Conservation (phyloP, 2,113 vertebrate species). For the rabbit (Oryctolagus cuniculus) region mOryCun1.1 NC_091441.1:95142001-95142500, state of each 20-base stretch:
- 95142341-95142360: constrained; percentile 12
- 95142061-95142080: not conserved
- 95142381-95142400: constrained; percentile 39
- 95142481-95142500: constrained; percentile 81
- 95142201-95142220: not conserved
- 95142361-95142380: constrained; percentile 49
- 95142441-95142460: constrained; percentile 46
- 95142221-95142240: not conserved
- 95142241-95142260: not conserved
- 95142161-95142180: not conserved
- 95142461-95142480: constrained; percentile 77
- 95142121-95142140: not conserved
- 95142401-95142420: constrained; percentile 56
- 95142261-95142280: constrained; percentile 3
- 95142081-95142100: not conserved
- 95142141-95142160: not conserved
- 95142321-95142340: not conserved
- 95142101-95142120: not conserved
- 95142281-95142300: not conserved
- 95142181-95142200: not conserved
- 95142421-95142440: constrained; percentile 73
- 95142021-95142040: no score
- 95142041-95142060: no score
- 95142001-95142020: no score
- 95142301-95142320: not conserved